Evolutionary conservation across 2,888 invertebrate species (phyloP), one percentile per base, ranked within the genome.

Genomic region (Melinaea marsaeus): DNA sequence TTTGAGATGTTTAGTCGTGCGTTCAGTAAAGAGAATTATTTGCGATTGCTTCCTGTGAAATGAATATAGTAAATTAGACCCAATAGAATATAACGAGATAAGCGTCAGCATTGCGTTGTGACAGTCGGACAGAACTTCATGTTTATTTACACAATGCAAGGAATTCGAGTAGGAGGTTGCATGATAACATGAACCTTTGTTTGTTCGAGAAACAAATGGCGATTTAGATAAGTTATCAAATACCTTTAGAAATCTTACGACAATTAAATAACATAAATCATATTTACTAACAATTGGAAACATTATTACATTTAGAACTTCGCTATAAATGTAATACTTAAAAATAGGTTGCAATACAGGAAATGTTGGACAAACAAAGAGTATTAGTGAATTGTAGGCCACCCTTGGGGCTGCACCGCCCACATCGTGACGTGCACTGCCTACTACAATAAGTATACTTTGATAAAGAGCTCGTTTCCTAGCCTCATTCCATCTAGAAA

Each of bases 361-460:
- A 86, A 88, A 83, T 74, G 78, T 73, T 81, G 72, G 75, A 75
- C 81, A 85, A 88, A 88, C 87, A 88, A 86, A 83, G 78, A 79
- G 77, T 80, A 82, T 83, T 75, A 74, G 76, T 79, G 79, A 82
- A 85, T 83, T 80, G 83, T 81, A 78, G 88, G 81, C 87, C 88
- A 87, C 88, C 88, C 86, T 81, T 73, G 74, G 79, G 79, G 81
- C 79, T 79, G 81, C 75, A 78, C 85, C 83, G 83, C 86, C 86
- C 85, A 83, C 84, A 55, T 71, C 72, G 71, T 72, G 72, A 72
- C 71, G 66, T 61, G 69, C 63, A 64, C 71, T 70, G 67, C 71
- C 72, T 71, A 67, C 71, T 67, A 63, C 67, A 55, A 64, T 62
- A 69, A 65, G 58, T 48, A 64, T 68, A 62, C 61, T 59, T 62